Percentiles rank a stretch among this genome's conserved stretches.
These are phyloP conservation scores for Mionectes olivaceus DNA, from an alignment of 2,797 vertebrate genomes.

Conservation along the genomic window DNA sequence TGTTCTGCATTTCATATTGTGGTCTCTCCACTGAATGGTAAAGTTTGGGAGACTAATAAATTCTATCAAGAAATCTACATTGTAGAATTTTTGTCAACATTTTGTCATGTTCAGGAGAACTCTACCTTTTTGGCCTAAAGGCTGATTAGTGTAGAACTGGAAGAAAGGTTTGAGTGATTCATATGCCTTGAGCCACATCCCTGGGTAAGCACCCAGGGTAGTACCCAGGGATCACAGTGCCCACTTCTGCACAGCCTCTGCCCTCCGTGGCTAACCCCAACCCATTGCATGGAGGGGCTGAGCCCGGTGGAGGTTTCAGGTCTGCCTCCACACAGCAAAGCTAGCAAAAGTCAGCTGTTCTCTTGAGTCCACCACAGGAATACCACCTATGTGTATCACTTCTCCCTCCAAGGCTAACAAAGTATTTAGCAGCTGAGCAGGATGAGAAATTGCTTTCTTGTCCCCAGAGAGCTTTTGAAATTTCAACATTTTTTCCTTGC, in stretches of 20 bases:
- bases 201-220: background rate
- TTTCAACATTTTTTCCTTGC: slow-evolving; percentile 23
- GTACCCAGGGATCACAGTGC: background rate
- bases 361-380: background rate
- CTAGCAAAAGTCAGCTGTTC: background rate
- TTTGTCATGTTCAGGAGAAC: background rate
- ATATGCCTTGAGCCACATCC: fast-evolving
- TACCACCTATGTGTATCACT: background rate
- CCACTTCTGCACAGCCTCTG: slow-evolving; percentile 8
- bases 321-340: background rate
- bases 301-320: background rate
- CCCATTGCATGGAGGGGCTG: background rate
- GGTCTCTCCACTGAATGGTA: background rate
- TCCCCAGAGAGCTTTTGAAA: background rate
- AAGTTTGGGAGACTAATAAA: background rate
- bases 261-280: slow-evolving; percentile 21
- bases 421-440: background rate
- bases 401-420: background rate
- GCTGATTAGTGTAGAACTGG: background rate
- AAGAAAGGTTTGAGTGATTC: background rate
- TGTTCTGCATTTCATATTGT: background rate
- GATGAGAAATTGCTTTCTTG: background rate
- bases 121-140: background rate
- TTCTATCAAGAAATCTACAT: background rate
- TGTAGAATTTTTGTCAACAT: background rate